phyloP scores from a whole-genome alignment of 2,113 vertebrate species.

The Silurus glanis region DNA sequence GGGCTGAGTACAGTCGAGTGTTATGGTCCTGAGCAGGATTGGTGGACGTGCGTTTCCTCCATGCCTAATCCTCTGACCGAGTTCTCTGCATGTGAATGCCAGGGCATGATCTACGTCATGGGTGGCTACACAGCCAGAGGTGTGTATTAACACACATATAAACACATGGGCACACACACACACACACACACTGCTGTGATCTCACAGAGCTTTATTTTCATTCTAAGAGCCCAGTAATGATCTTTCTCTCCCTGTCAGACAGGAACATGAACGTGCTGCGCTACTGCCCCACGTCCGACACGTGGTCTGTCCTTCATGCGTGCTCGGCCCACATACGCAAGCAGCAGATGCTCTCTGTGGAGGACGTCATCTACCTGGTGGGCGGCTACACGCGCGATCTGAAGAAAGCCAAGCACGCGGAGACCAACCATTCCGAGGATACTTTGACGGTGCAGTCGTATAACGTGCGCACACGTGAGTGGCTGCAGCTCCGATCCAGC shows the following conservation, averaged over 20 bases:
- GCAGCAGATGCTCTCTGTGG: constrained; percentile 97
- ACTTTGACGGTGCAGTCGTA: constrained; percentile 88
- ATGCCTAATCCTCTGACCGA: constrained; percentile 89
- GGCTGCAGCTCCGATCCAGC: constrained; percentile 89
- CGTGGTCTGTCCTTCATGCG: constrained; percentile 81
- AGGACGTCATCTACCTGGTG: constrained; percentile 92
- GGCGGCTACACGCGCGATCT: constrained; percentile 88
- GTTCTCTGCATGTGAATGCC: constrained; percentile 93
- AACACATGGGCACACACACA: not conserved
- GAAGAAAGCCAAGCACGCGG: constrained; percentile 65
- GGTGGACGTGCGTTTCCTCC: constrained; percentile 90
- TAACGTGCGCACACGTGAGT: constrained; percentile 81
- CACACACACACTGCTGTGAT: not conserved
- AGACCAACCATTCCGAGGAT: constrained; percentile 82
- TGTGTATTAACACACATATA: constrained; percentile 54
- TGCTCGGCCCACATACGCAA: constrained; percentile 88
- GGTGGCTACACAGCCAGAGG: constrained; percentile 93
- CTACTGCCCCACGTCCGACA: constrained; percentile 85
- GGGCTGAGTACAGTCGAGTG: constrained; percentile 89
- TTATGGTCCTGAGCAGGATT: constrained; percentile 89
- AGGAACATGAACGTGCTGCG: constrained; percentile 87
- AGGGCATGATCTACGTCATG: constrained; percentile 91
- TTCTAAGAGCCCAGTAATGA: too few species aligned
- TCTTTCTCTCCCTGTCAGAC: constrained; percentile 66
- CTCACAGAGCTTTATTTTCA: too few species aligned